Evolutionary conservation across 2,888 invertebrate genomes (phyloP), one percentile per base, ranked within the genome.

Genomic region (Hyppa rectilinea): DNA sequence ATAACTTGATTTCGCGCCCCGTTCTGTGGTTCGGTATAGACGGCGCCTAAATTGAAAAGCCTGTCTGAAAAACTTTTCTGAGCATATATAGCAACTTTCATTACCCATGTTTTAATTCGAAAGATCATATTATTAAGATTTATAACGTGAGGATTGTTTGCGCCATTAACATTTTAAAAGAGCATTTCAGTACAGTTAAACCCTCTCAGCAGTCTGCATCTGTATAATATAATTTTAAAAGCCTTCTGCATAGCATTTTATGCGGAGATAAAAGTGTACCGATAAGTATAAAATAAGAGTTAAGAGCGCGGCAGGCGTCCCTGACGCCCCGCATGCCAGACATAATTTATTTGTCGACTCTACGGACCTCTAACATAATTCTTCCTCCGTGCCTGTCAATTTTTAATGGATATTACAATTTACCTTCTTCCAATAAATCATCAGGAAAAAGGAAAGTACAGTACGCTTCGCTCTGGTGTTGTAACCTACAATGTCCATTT

Each of bases 231-330:
- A 93, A 91, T 92, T 92, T 93, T 89, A 91, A 92, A 91, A 91
- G 91, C 90, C 86, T 89, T 85, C 86, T 89, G 90, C 91, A 89
- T 89, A 88, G 88, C 88, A 88, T 91, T 94, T 92, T 92, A 93
- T 91, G 88, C 83, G 85, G 85, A 90, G 91, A 92, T 92, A 91
- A 94, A 93, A 93, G 89, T 92, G 89, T 90, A 90, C 89, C 93
- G 91, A 94, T 94, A 93, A 92, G 91, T 91, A 90, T 91, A 89
- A 91, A 91, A 92, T 92, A 90, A 91, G 90, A 91, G 89, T 85
- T 83, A 87, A 85, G 86, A 86, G 87, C 85, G 80, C 83, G 83
- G 85, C 83, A 84, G 79, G 82, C 79, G 81, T 80, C 83, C 84
- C 82, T 63, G 85, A 78, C 70, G 75, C 79, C 82, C 79, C 85